Evolutionary conservation across 2,797 vertebrate genomes (phyloP).

Genomic region (Bradypodion ventrale): DNA sequence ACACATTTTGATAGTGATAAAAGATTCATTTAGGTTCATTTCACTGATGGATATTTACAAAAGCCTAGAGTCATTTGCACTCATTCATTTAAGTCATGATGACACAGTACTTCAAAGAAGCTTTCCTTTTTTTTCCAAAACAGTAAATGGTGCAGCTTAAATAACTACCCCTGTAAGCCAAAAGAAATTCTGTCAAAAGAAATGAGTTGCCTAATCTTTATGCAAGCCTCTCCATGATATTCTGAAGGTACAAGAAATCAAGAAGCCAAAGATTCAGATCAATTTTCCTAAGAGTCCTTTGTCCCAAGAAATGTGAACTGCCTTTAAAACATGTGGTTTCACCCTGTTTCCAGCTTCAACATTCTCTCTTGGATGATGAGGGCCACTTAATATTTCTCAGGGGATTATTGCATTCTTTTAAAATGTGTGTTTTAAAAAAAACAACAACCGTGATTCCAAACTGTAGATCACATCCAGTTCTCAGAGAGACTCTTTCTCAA

Average conservation of each 20-base stretch:
- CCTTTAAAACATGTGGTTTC: neutral
- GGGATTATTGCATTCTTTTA: neutral
- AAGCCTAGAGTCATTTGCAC: neutral
- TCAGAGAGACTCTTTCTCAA: neutral
- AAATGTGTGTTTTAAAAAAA: neutral
- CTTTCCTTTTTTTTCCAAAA: neutral
- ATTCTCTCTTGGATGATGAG: neutral
- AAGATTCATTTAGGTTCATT: neutral
- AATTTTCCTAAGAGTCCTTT: neutral
- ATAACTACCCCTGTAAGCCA: neutral
- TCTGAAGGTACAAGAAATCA: neutral
- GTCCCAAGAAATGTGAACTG: neutral
- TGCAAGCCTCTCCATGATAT: neutral
- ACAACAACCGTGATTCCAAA: no score
- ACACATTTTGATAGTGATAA: neutral
- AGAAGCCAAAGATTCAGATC: neutral
- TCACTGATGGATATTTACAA: neutral
- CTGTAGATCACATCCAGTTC: neutral
- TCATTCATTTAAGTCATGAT: neutral
- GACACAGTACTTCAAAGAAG: neutral
- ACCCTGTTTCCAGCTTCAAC: neutral
- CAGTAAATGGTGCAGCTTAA: neutral
- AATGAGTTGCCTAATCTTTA: neutral
- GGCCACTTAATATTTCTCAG: neutral
- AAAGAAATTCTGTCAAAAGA: neutral